Conservation (phyloP, 1,140 invertebrate genomes). For the Cylas formicarius region DNA sequence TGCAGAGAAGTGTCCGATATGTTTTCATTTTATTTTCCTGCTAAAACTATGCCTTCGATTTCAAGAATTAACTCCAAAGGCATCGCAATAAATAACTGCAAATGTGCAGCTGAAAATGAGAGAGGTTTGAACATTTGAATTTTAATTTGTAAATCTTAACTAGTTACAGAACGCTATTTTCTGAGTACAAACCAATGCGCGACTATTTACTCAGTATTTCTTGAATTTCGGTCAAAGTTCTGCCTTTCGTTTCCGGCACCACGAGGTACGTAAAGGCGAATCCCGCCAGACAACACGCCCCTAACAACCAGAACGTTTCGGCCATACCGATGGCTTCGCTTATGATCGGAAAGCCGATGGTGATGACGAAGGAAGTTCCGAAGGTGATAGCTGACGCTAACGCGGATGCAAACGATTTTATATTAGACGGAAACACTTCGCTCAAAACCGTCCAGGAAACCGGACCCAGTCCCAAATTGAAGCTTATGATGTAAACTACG, state of each 20-base stretch:
- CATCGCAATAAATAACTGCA: too few species aligned
- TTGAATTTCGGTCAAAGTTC: conserved; percentile 52
- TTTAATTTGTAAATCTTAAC: too few species aligned
- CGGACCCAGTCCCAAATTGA: conserved; percentile 61
- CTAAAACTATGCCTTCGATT: too few species aligned
- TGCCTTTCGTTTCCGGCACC: conserved; percentile 80
- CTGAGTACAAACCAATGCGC: too few species aligned
- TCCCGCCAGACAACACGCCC: conserved; percentile 43
- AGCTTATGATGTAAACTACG: conserved; percentile 30
- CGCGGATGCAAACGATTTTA: conserved; percentile 65
- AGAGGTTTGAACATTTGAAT: too few species aligned
- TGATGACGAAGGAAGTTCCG: conserved; percentile 71
- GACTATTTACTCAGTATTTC: conserved; percentile 38
- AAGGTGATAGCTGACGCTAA: conserved; percentile 70
- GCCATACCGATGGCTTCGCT: conserved; percentile 54
- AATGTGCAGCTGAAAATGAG: too few species aligned
- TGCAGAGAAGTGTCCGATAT: too few species aligned
- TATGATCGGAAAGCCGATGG: conserved; percentile 61
- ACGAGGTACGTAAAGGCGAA: conserved; percentile 51
- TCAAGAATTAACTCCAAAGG: too few species aligned
- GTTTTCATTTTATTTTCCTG: too few species aligned
- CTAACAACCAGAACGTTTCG: conserved; percentile 73
- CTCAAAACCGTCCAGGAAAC: conserved; percentile 77
- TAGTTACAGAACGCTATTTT: too few species aligned
- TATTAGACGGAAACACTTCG: conserved; percentile 70